phyloP scores from a whole-genome alignment of 2,113 vertebrate species.

The Scalopus aquaticus region DNA sequence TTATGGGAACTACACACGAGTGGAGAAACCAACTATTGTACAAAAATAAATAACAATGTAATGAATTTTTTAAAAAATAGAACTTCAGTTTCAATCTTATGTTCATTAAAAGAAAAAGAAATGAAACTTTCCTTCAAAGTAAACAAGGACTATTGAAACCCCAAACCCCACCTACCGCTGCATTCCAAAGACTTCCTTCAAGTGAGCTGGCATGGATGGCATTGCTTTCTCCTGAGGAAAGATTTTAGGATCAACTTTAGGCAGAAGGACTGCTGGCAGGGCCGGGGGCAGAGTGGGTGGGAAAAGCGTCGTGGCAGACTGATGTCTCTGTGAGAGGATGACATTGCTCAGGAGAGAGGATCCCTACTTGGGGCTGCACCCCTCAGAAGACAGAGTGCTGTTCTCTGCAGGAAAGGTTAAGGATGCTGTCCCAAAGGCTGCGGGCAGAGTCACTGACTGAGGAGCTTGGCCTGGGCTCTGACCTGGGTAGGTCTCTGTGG shows the following conservation, averaged over 20 bases:
- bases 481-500: background rate
- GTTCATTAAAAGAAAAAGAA: background rate
- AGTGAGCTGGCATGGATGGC: background rate
- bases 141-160: background rate
- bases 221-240: slow-evolving; percentile 15
- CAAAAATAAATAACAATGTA: no score
- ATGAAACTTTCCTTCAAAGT: background rate
- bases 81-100: no score
- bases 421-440: background rate
- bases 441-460: background rate
- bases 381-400: background rate
- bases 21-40: no score
- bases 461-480: no score
- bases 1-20: no score
- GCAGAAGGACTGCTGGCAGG: background rate
- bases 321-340: background rate
- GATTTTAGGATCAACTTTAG: background rate
- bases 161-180: background rate
- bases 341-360: background rate
- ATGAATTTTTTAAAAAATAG: no score
- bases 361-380: background rate
- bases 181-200: background rate
- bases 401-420: background rate
- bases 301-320: background rate
- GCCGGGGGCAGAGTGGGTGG: background rate